Evolutionary conservation across 2,888 invertebrate genomes (phyloP).

Genomic region (Allolobophora icterica): DNA sequence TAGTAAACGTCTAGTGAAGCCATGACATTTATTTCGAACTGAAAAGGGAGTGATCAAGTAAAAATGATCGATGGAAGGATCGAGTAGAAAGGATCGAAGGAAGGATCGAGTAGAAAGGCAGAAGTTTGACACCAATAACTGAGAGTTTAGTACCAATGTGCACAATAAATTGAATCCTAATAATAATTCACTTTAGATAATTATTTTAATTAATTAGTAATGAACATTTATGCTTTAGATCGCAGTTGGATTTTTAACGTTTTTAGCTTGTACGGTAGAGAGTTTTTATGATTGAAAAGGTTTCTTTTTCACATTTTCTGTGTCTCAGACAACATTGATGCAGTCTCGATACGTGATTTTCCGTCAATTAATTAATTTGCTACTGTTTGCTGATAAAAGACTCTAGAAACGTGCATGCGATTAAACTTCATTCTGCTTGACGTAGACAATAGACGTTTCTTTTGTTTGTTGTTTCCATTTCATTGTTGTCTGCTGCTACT

Average conservation of each 20-base stretch:
- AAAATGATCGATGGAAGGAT: no score
- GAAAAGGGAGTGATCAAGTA: not conserved
- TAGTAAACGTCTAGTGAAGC: no score
- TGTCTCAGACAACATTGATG: not conserved
- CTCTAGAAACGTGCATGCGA: not conserved
- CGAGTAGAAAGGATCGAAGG: not conserved
- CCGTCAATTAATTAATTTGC: not conserved
- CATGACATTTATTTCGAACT: no score
- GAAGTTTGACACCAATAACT: no score
- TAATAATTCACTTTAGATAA: not conserved
- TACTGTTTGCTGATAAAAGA: not conserved
- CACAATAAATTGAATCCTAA: not conserved
- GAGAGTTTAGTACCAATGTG: no score
- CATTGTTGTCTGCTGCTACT: slow-evolving; percentile 6
- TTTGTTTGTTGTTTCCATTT: not conserved
- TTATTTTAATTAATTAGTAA: not conserved
- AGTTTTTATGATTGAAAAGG: not conserved
- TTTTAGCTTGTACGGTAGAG: not conserved
- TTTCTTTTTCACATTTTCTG: not conserved
- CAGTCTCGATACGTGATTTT: no score
- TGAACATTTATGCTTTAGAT: slow-evolving; percentile 5
- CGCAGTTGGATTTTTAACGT: not conserved
- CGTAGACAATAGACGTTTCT: not conserved
- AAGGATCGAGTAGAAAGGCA: no score
- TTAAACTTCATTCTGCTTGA: not conserved